Base-by-base conservation (phyloP, 2,797 vertebrate genomes). In the Chloroceryle amazona region DNA sequence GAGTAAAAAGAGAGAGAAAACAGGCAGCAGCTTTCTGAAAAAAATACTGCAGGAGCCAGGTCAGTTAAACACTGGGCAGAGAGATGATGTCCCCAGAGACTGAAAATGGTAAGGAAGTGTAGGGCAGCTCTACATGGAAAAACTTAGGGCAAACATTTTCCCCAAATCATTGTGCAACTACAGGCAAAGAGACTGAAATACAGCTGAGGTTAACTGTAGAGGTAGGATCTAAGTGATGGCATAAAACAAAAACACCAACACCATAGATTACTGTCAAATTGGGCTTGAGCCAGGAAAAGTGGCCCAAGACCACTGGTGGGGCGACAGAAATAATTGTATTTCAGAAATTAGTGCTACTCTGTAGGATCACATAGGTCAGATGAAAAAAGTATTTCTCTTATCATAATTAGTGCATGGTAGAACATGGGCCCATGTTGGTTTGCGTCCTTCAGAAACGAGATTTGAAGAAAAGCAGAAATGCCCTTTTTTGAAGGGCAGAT, bases 361-460 rank as follows among this genome's bases (percentile, higher is more conserved):
- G 3, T 16, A 68, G 13, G 13, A 52, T 31, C 5, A 47, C 6
- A 6, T 2, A 10, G 9, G 68, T 13, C 55, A 67, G 11, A n/a
- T 6, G 4, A 52, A 51, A 51, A 76, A 57, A 19, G 3, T 11
- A 49, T 12, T 58, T 63, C 0, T 41, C 19, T 44, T 14, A 57
- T 7, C 17, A 20, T 37, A 39, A 5, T 51, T 8, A 44, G 1
- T 3, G 1, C 8, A 17, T 2, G 4, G 20, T 49, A 33, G 51
- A 47, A 58, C 0, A 1, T 6, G 54, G 29, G 62, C 3, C 13
- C 31, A 67, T 0, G 0, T 15, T 23, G 17, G 2, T 26, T 51
- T 73, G 14, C 39, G 16, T 37, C 18, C 21, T 74, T 78, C 22
- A 41, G 20, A 13, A 57, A 41, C 4, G 15, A 8, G 23, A 66